Evolutionary conservation across 2,113 vertebrate genomes (phyloP).

Genomic region (Corydoras sp.): DNA sequence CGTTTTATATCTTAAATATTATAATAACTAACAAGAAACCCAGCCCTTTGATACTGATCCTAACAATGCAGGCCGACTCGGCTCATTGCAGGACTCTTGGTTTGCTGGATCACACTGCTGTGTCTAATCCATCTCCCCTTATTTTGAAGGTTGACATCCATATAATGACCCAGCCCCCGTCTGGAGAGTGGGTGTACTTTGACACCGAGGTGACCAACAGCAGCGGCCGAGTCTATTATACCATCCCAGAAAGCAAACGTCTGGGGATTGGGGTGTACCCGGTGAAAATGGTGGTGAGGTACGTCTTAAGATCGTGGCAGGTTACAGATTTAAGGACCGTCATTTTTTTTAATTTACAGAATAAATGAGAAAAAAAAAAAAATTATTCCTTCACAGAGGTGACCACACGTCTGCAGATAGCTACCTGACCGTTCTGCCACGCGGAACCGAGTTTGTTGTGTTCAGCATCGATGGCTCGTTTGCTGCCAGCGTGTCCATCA

Average conservation of each 20-base stretch:
- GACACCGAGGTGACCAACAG: constrained; percentile 89
- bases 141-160: constrained; percentile 86
- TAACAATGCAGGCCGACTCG: no score
- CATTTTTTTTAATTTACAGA: no score
- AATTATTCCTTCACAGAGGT: constrained; percentile 62
- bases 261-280: constrained; percentile 92
- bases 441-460: constrained; percentile 89
- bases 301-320: neutral
- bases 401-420: constrained; percentile 95
- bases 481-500: constrained; percentile 97
- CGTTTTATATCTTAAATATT: no score
- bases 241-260: constrained; percentile 75
- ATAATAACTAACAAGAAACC: no score
- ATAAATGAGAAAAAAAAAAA: no score
- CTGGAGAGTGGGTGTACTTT: constrained; percentile 92
- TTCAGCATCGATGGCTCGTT: constrained; percentile 98
- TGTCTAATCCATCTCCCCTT: no score
- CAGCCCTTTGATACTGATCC: no score
- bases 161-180: constrained; percentile 93
- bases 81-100: no score
- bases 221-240: constrained; percentile 87
- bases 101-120: no score
- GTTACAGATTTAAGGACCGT: no score
- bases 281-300: constrained; percentile 98
- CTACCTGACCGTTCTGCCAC: constrained; percentile 84